These are phyloP conservation scores for Clostera curtula DNA, from an alignment of 2,888 invertebrate species.

Conservation along the genomic window DNA sequence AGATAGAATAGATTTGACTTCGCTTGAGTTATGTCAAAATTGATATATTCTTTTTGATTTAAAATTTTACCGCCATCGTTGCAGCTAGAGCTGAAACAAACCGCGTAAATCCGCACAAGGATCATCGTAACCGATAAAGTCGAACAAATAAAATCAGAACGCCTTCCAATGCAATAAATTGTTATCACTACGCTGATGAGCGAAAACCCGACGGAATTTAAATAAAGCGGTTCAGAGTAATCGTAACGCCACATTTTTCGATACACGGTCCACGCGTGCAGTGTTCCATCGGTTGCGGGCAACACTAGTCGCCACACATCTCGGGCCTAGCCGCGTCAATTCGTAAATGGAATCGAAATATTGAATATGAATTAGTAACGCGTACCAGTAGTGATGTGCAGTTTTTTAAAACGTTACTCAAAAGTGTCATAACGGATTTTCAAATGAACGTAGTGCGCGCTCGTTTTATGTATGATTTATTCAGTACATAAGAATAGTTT, in stretches of 20 bases:
- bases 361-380: conserved; percentile 9
- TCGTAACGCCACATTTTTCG: conserved; percentile 19
- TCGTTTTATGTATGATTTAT: conserved; percentile 74
- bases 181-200: conserved; percentile 25
- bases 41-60: too few relatives aligned
- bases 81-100: too few relatives aligned
- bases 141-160: conserved; percentile 1
- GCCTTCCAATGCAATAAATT: conserved; percentile 2
- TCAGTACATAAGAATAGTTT: conserved; percentile 68
- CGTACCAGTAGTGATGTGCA: conserved; percentile 18
- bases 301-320: conserved; percentile 35
- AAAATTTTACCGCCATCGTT: too few relatives aligned
- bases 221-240: conserved; percentile 30
- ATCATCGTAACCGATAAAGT: conserved; percentile 1
- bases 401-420: conserved; percentile 23
- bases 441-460: conserved; percentile 61
- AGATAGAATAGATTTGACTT: too few relatives aligned
- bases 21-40: too few relatives aligned
- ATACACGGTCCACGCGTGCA: conserved; percentile 25
- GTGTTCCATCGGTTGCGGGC: conserved; percentile 38
- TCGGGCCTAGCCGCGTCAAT: conserved; percentile 22
- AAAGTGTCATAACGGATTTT: conserved; percentile 42
- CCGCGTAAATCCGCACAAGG: too few relatives aligned
- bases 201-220: conserved; percentile 39
- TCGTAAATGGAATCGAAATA: conserved; percentile 27